Base-by-base conservation (phyloP, 2,113 vertebrate genomes). In the Phainopepla nitens region DNA sequence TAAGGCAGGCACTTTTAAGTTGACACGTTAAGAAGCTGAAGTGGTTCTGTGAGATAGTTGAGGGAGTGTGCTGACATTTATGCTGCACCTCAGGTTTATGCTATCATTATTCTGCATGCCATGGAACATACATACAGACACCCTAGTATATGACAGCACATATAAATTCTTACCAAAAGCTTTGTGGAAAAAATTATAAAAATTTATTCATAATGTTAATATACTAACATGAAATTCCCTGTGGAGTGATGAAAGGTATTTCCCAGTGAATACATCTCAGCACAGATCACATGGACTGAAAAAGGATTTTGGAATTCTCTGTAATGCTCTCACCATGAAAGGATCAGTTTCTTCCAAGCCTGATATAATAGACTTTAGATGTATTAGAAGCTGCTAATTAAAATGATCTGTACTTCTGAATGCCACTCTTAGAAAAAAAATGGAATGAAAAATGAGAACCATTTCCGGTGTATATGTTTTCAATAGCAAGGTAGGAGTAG, bases 11-110 rank as follows among this genome's bases (percentile, higher is more conserved):
- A 4, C 79, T 92, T 91, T 86, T 60, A 83, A 93, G 56, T 4
- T 87, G 96, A 89, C 79, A 86, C 50, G 49, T 96, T 88, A 91
- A 88, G 82, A 93, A 92, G 39, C 44, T 95, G 71, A 91, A 86
- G 22, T 82, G 64, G 66, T 91, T 86, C 45, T 73, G 9, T 51
- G 79, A 86, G 64, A 81, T 54, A 86, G 75, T 60, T 91, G 76
- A 81, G 54, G 56, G 54, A 92, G 39, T n/a, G 20, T 73, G 60
- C 68, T 93, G 82, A 81, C 82, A 83, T 96, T 94, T 86, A 61
- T 27, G 11, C 39, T 75, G 28, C 47, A 86, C 68, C 44, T 88
- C 79, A 91, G 78, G 73, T 86, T 96, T 88, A 62, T 62, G 29
- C 31, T 73, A 54, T 66, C 79, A 70, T 85, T 78, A 83, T 78